Conservation (phyloP, 1,140 invertebrate genomes). For the Lordiphosa stackelbergi region DNA sequence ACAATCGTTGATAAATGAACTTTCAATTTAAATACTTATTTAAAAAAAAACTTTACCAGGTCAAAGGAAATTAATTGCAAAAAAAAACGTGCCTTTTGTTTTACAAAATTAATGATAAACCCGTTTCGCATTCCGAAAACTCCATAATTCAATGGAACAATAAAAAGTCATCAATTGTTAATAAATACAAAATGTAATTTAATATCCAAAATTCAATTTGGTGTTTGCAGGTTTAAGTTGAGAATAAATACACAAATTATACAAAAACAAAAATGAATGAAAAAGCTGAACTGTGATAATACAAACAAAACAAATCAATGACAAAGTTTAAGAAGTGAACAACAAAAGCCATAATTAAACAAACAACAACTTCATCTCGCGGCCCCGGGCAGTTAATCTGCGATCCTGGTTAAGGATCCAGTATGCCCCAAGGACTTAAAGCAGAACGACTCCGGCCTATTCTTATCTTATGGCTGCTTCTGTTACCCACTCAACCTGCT, state of each 20-base stretch:
- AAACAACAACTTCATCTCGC: background rate
- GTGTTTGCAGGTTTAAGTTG: slow-evolving; percentile 14
- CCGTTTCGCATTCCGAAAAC: background rate
- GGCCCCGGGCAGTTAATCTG: too few species aligned
- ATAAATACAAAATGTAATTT: slow-evolving; percentile 4
- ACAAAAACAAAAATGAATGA: slow-evolving; percentile 6
- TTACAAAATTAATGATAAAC: slow-evolving; percentile 7
- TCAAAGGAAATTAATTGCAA: slow-evolving; percentile 1
- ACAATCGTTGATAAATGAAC: too few species aligned
- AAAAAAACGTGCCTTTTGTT: background rate
- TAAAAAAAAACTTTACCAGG: too few species aligned
- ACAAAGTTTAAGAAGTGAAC: slow-evolving; percentile 14
- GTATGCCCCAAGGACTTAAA: slow-evolving; percentile 17
- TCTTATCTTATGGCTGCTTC: slow-evolving; percentile 30
- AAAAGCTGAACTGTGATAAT: slow-evolving; percentile 16
- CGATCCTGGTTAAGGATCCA: slow-evolving; percentile 3
- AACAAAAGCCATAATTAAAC: slow-evolving; percentile 25
- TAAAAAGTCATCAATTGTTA: slow-evolving; percentile 6
- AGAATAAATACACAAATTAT: slow-evolving; percentile 24
- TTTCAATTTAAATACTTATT: too few species aligned
- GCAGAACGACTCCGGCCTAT: slow-evolving; percentile 4
- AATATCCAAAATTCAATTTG: slow-evolving; percentile 25
- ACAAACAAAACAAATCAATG: slow-evolving; percentile 39
- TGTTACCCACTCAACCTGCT: slow-evolving; percentile 24
- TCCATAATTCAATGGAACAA: slow-evolving; percentile 8